phyloP scores from a whole-genome alignment of 23 tunicate genomes.

The Phallusia fumigata region DNA sequence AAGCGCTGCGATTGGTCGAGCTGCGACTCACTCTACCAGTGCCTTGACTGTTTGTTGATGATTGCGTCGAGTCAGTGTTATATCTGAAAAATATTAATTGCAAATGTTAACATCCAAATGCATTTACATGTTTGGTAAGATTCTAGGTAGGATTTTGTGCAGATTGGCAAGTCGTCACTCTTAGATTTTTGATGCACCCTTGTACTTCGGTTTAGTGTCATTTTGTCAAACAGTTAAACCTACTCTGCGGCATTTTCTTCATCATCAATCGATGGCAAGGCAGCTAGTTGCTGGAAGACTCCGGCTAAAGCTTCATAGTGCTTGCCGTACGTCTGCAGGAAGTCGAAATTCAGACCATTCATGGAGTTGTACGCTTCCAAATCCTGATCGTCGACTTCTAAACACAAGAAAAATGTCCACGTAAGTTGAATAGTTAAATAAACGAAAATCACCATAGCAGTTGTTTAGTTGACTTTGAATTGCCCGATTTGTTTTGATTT shows the following conservation, averaged over 20 bases:
- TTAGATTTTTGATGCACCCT: no score
- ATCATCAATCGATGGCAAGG: conserved; percentile 20
- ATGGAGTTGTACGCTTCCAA: not conserved
- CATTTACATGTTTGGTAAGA: no score
- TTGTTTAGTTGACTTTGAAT: no score
- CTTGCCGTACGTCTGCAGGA: conserved; percentile 42
- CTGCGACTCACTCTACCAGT: not conserved
- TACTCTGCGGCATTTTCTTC: conserved; percentile 16
- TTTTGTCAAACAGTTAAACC: not conserved
- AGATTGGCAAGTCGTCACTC: no score
- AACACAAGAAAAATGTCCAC: not conserved
- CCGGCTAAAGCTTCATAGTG: conserved; percentile 40
- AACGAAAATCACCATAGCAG: not conserved
- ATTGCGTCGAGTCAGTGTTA: conserved; percentile 9
- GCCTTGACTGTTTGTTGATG: not conserved
- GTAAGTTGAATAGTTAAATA: no score
- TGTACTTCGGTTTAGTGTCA: no score
- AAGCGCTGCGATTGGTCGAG: conserved; percentile 1
- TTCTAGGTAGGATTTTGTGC: no score
- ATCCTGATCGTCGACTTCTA: not conserved
- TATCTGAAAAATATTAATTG: not conserved
- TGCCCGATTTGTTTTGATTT: no score
- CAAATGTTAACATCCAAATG: no score
- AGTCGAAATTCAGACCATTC: conserved; percentile 21
- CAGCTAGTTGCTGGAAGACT: conserved; percentile 48